phyloP scores from a whole-genome alignment of 2,797 vertebrate species.

The Pteronotus mesoamericanus region DNA sequence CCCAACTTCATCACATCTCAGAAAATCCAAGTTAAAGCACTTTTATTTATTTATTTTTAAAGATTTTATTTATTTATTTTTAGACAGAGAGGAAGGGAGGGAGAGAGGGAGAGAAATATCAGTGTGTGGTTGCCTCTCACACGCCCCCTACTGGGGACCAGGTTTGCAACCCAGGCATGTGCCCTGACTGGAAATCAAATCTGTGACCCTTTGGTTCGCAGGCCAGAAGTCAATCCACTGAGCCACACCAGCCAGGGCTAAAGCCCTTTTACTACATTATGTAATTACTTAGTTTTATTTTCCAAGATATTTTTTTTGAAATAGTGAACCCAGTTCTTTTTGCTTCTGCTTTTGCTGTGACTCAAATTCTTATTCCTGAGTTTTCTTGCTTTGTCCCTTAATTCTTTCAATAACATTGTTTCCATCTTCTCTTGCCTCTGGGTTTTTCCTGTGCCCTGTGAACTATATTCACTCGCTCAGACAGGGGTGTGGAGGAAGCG shows the following conservation, averaged over 20 bases:
- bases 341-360: not conserved
- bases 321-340: not conserved
- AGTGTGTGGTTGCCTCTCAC: too few species aligned
- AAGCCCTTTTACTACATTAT: not conserved
- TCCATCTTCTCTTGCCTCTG: not conserved
- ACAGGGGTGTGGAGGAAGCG: not conserved
- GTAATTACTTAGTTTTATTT: conserved; percentile 5
- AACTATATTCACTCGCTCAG: conserved; percentile 32
- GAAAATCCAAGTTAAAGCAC: not conserved
- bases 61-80: too few species aligned
- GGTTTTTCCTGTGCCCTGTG: not conserved
- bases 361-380: not conserved
- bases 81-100: too few species aligned
- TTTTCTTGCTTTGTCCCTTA: not conserved
- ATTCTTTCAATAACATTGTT: not conserved
- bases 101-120: too few species aligned
- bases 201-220: too few species aligned
- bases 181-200: too few species aligned
- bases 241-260: too few species aligned
- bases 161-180: too few species aligned
- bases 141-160: too few species aligned
- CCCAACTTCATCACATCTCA: not conserved
- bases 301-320: conserved; percentile 24
- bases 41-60: too few species aligned
- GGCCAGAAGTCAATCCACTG: too few species aligned